These are phyloP conservation scores for Hydrozoanthus tunicans DNA, from an alignment of 64 coral and sea anemone genomes.

Conservation along the genomic window DNA sequence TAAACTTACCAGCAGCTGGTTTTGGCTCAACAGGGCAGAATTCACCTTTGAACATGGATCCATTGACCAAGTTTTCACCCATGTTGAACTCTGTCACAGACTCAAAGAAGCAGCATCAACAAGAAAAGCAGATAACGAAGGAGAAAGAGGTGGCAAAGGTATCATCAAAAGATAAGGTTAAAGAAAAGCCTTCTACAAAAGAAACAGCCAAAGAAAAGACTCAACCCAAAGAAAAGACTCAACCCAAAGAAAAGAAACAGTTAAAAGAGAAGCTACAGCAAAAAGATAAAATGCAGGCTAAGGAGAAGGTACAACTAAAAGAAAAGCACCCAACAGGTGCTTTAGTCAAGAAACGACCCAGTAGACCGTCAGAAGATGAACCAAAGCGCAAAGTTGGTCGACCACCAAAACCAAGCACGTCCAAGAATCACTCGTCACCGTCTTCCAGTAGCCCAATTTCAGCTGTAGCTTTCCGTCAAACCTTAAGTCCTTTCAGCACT, in stretches of 20 bases:
- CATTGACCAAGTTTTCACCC: not conserved
- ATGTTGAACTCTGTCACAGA: conserved; percentile 6
- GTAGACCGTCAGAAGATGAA: conserved; percentile 70
- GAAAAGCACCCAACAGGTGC: not conserved
- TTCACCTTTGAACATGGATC: not conserved
- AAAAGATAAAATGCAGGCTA: conserved; percentile 39
- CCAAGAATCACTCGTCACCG: not conserved
- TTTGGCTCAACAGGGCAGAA: not conserved
- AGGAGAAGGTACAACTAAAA: conserved; percentile 11
- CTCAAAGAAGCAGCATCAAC: not conserved
- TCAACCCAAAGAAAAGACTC: conserved; percentile 28
- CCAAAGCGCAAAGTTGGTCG: conserved; percentile 92
- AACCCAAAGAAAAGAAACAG: conserved; percentile 25
- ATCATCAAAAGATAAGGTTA: not conserved
- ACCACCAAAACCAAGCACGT: conserved; percentile 59
- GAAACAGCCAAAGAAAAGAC: conserved; percentile 7
- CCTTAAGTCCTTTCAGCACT: conserved; percentile 28
- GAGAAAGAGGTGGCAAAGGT: conserved; percentile 22
- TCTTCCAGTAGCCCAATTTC: conserved; percentile 24
- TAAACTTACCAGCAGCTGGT: conserved; percentile 30
- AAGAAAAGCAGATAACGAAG: not conserved
- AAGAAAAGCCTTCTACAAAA: conserved; percentile 27
- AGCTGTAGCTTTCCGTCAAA: conserved; percentile 15
- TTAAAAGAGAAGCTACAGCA: conserved; percentile 18
- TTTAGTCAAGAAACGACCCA: conserved; percentile 65